Conservation (phyloP, 2,113 vertebrate species). For the Podilymbus podiceps region DNA sequence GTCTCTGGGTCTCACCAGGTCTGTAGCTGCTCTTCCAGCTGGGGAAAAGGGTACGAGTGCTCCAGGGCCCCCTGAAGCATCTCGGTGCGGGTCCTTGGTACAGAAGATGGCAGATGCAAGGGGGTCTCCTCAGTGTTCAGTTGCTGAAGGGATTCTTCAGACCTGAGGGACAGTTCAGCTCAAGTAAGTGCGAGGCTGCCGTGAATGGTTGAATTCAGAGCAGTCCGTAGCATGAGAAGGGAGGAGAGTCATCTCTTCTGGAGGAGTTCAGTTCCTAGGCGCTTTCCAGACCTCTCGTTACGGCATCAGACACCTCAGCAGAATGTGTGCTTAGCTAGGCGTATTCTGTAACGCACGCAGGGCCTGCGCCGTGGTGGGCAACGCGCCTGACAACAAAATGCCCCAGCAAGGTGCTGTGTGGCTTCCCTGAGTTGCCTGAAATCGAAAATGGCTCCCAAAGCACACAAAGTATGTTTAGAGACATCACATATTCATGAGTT, state of each 20-base stretch:
- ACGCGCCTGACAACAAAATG: accelerated
- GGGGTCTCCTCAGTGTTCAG: background rate
- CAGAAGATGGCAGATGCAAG: background rate
- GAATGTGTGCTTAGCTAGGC: background rate
- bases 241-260: background rate
- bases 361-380: background rate
- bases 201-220: background rate
- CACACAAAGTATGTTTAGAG: too few relatives aligned
- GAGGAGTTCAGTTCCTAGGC: background rate
- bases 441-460: too few relatives aligned
- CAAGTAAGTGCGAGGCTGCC: background rate
- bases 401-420: accelerated
- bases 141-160: background rate
- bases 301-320: background rate
- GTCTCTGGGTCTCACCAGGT: background rate
- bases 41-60: background rate
- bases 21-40: background rate
- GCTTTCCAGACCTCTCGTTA: background rate
- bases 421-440: background rate
- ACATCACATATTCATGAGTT: too few relatives aligned
- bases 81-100: accelerated
- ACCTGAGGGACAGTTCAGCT: background rate
- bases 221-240: background rate
- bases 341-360: accelerated
- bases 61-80: background rate